These are phyloP conservation scores for Megalurothrips usitatus DNA, from an alignment of 2,888 invertebrate genomes.

Conservation along the genomic window DNA sequence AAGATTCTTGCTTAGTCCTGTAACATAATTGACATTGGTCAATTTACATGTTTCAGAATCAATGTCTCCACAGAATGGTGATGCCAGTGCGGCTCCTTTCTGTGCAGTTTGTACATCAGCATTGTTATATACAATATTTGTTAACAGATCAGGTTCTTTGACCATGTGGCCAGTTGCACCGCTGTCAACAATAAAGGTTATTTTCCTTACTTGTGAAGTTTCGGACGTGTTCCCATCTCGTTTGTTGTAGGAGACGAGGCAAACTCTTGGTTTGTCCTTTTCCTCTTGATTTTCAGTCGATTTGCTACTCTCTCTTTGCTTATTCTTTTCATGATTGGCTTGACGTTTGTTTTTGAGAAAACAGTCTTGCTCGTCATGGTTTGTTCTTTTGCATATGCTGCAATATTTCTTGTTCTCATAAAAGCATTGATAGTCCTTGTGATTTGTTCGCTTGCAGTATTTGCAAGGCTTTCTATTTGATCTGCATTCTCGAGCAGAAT, in stretches of 20 bases:
- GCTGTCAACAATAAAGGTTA: not conserved
- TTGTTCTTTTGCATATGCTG: not conserved
- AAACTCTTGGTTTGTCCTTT: not conserved
- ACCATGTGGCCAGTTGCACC: not conserved
- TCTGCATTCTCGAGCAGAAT: not conserved
- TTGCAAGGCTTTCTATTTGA: not conserved
- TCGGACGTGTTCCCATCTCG: not conserved
- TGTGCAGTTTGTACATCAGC: not conserved
- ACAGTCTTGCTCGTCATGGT: not conserved
- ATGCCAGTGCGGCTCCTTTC: not conserved
- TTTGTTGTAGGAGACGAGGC: not conserved
- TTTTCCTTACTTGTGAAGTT: not conserved
- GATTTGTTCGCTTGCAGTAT: not conserved
- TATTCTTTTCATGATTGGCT: not conserved
- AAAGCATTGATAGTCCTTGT: not conserved
- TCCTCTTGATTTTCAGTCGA: not conserved
- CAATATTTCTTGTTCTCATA: not conserved
- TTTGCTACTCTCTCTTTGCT: not conserved
- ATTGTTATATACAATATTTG: not conserved
- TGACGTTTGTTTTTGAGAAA: not conserved
- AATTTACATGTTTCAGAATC: not conserved
- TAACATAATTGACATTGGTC: not conserved
- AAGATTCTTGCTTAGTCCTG: not conserved
- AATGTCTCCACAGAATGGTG: not conserved
- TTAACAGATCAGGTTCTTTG: not conserved